Evolutionary conservation across 2,113 vertebrate genomes (phyloP), one percentile per base, ranked within the genome.

Genomic region (Chloropsis hardwickii): DNA sequence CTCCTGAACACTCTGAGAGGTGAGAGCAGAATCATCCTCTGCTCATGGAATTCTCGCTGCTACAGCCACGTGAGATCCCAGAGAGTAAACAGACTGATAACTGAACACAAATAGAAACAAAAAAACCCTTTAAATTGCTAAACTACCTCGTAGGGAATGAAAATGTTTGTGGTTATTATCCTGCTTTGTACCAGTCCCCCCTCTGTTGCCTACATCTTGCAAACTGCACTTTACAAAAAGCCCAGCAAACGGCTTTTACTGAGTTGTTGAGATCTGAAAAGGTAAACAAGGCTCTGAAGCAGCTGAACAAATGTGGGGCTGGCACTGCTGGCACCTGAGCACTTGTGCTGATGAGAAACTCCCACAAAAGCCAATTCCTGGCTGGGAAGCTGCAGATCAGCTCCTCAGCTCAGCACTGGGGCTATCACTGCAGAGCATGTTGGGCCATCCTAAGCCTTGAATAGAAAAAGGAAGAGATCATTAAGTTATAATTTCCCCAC

Each of bases 401-500:
- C 96, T 95, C 83, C 92, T 94, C 73, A 70, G 80, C 96, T 93
- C 72, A 95, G 88, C 76, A 33, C 93, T 18, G 81, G 45, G 94
- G 97, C 97, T 95, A 92, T 95, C 94, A 39, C 89, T 95, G 95
- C 92, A 96, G 88, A 97, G 97, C 93, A 82, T 37, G 95, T 80
- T 53, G 93, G 96, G 95, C 97, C 96, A 50, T 86, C 90, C 97
- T 96, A 88, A 97, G 95, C 92, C 89, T 86, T 89, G 95, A 97
- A 97, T 25, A 95, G 94, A 84, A 96, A 93, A 92, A 91, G 95
- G 97, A 96, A 97, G 91, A 97, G 97, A 98, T 98, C 98, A 98
- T 98, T 98, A 98, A 98, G 98, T 98, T 98, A 98, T 98, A 97
- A 98, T 98, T 98, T 98, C 97, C 97, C 94, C 94, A 88, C 97